phyloP scores from a whole-genome alignment of 1,140 invertebrate species.

The Pachypsylla venusta region DNA sequence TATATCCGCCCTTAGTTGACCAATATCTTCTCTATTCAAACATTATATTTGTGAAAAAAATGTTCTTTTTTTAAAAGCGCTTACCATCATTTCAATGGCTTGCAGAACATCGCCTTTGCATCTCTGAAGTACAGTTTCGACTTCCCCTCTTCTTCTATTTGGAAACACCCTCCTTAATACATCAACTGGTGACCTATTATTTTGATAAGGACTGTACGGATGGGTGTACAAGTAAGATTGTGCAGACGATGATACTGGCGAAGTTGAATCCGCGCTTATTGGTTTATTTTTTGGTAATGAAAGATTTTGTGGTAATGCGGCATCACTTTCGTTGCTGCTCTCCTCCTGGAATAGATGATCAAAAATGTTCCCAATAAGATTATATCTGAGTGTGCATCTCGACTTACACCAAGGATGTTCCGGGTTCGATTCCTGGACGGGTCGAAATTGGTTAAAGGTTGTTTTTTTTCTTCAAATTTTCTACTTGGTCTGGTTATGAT shows the following conservation, averaged over 20 bases:
- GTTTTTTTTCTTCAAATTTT: too few species aligned
- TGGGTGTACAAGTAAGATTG: not conserved
- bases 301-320: conserved; percentile 28
- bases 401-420: too few species aligned
- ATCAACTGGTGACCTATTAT: conserved; percentile 47
- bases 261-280: conserved; percentile 2
- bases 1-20: too few species aligned
- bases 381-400: not conserved
- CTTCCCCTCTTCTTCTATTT: conserved; percentile 59
- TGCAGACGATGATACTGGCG: not conserved
- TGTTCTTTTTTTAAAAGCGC: too few species aligned
- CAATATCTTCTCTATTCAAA: too few species aligned
- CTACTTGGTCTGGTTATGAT: too few species aligned
- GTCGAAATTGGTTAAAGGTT: too few species aligned
- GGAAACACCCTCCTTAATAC: conserved; percentile 69
- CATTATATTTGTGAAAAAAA: too few species aligned
- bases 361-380: not conserved
- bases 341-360: conserved; percentile 19
- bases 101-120: conserved; percentile 71
- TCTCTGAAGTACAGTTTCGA: conserved; percentile 59
- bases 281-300: conserved; percentile 27
- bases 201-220: conserved; percentile 14
- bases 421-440: too few species aligned
- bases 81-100: conserved; percentile 75
- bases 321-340: conserved; percentile 23